Percentiles rank a stretch among this genome's conserved stretches.
Conservation (phyloP, 1,140 invertebrate species). For the Cydia amplana region DNA sequence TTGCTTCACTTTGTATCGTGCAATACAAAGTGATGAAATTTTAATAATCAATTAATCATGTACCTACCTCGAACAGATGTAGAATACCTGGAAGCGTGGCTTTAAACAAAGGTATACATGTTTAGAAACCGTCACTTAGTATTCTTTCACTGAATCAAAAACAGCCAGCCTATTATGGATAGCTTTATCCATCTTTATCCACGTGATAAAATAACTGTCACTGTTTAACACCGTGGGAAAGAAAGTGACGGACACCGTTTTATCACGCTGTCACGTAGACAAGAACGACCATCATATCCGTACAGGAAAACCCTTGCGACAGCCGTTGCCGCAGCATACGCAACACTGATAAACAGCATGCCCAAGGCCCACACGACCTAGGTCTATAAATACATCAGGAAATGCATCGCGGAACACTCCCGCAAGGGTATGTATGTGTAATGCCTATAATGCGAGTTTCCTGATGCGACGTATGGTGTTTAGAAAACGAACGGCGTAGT, state of each 20-base stretch:
- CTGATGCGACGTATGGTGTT: constrained; percentile 17
- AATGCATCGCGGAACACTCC: constrained; percentile 25
- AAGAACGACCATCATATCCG: no score
- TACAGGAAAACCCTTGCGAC: constrained; percentile 20
- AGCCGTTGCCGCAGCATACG: neutral
- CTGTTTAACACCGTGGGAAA: no score
- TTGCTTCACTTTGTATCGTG: no score
- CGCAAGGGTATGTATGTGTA: constrained; percentile 13
- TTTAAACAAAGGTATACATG: neutral
- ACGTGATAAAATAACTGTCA: no score
- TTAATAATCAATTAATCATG: neutral
- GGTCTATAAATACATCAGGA: constrained; percentile 26
- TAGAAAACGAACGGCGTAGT: neutral
- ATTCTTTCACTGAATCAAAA: constrained; percentile 14
- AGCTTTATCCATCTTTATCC: no score
- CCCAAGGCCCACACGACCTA: constrained; percentile 25
- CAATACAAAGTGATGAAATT: no score
- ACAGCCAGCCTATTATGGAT: no score
- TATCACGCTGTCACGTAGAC: no score
- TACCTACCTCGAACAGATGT: neutral
- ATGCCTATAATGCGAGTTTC: neutral
- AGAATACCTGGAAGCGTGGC: neutral
- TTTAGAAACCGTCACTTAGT: constrained; percentile 3
- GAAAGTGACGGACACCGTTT: no score
- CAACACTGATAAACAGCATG: constrained; percentile 15